Conservation (phyloP, 2,113 vertebrate genomes). For the Helogale parvula region DNA sequence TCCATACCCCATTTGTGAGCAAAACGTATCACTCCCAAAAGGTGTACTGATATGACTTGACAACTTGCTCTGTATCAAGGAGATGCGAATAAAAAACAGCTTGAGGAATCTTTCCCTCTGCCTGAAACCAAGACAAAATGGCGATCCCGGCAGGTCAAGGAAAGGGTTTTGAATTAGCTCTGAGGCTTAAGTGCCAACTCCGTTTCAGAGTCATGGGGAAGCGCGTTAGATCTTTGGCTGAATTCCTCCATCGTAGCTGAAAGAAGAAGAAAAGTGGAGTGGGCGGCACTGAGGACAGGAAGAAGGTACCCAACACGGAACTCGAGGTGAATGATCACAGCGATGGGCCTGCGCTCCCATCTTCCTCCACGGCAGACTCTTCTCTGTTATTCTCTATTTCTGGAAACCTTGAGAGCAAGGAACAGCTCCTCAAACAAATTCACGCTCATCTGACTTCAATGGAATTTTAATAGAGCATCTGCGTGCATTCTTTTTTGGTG, state of each 20-base stretch:
- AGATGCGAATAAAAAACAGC: background rate
- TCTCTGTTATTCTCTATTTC: background rate
- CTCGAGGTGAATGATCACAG: background rate
- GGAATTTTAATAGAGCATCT: background rate
- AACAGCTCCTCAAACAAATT: background rate
- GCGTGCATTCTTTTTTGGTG: background rate
- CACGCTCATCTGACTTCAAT: background rate
- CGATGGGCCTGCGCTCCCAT: background rate
- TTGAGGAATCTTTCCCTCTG: background rate
- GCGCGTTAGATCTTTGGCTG: background rate
- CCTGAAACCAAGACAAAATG: background rate
- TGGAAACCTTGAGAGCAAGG: background rate
- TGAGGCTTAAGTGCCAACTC: background rate
- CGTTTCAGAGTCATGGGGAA: background rate
- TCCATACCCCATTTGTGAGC: background rate
- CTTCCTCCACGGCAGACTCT: background rate
- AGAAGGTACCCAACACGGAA: background rate
- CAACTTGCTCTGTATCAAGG: background rate
- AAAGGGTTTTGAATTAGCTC: background rate
- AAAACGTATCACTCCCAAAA: background rate
- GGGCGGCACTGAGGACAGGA: background rate
- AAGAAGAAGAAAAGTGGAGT: background rate
- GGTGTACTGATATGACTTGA: background rate
- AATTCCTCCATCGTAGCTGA: background rate
- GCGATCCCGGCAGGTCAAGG: background rate